Percentiles rank a stretch among this genome's conserved stretches.
Conservation (phyloP, 2,797 vertebrate species). For the Gallinago solitaria region DNA sequence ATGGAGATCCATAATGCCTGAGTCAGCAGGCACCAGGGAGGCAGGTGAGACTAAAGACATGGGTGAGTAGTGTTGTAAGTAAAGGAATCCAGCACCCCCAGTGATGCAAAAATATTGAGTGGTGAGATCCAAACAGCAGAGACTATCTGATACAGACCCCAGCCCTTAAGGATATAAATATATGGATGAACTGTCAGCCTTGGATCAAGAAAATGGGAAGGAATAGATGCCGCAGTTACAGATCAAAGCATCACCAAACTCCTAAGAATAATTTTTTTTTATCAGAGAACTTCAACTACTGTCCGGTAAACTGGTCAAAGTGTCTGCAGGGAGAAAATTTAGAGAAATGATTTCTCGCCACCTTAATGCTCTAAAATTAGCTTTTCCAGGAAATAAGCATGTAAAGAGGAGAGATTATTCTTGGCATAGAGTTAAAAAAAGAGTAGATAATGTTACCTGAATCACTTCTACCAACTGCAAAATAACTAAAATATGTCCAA, state of each 20-base stretch:
- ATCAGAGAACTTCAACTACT: neutral
- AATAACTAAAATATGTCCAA: conserved; percentile 18
- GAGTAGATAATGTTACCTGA: conserved; percentile 3
- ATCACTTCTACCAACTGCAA: neutral
- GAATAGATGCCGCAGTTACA: neutral
- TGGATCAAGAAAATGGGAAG: conserved; percentile 14
- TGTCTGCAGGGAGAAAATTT: neutral
- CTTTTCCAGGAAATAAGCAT: neutral
- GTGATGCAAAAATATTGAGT: neutral
- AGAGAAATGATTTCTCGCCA: neutral
- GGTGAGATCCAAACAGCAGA: neutral
- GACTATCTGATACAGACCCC: neutral
- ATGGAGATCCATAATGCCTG: neutral
- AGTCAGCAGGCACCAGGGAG: neutral
- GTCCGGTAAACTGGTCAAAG: neutral
- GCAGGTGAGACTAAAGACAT: neutral
- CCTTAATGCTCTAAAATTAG: conserved; percentile 17
- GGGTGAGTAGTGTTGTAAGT: neutral
- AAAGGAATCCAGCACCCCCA: neutral
- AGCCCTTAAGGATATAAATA: neutral
- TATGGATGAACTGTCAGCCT: conserved; percentile 22
- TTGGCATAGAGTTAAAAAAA: neutral
- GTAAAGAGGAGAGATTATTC: neutral
- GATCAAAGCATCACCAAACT: conserved; percentile 34
- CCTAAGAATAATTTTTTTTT: neutral